phyloP scores from a whole-genome alignment of 1,140 invertebrate genomes.

The Orchesella cincta region DNA sequence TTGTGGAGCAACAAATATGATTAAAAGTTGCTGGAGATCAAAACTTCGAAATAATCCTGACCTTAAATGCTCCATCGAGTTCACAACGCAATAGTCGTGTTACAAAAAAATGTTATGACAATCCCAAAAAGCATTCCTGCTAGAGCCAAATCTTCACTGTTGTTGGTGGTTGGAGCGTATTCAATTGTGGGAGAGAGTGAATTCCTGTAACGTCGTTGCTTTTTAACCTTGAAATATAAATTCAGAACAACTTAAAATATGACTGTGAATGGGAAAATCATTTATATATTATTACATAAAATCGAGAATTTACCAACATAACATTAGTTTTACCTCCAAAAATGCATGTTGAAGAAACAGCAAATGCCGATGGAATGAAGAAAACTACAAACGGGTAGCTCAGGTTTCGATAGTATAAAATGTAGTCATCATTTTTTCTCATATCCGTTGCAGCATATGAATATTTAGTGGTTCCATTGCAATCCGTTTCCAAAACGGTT shows the following conservation, averaged over 20 bases:
- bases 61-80: background rate
- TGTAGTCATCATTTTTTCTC: slow-evolving; percentile 71
- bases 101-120: background rate
- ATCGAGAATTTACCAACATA: too few species aligned
- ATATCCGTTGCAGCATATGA: slow-evolving; percentile 59
- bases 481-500: background rate
- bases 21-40: background rate
- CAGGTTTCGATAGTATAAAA: slow-evolving; percentile 85
- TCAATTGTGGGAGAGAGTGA: background rate
- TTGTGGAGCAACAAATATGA: background rate
- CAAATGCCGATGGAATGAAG: slow-evolving; percentile 78
- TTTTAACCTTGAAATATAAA: background rate
- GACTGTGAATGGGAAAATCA: background rate
- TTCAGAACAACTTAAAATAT: background rate
- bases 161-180: background rate
- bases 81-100: background rate
- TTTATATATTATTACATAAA: background rate
- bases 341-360: slow-evolving; percentile 73
- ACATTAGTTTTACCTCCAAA: too few species aligned
- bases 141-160: background rate
- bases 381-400: slow-evolving; percentile 89
- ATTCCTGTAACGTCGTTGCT: background rate
- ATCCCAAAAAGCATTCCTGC: background rate
- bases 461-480: background rate
- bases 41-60: background rate